Conservation (phyloP, 2,797 vertebrate genomes). For the Gouania willdenowi region DNA sequence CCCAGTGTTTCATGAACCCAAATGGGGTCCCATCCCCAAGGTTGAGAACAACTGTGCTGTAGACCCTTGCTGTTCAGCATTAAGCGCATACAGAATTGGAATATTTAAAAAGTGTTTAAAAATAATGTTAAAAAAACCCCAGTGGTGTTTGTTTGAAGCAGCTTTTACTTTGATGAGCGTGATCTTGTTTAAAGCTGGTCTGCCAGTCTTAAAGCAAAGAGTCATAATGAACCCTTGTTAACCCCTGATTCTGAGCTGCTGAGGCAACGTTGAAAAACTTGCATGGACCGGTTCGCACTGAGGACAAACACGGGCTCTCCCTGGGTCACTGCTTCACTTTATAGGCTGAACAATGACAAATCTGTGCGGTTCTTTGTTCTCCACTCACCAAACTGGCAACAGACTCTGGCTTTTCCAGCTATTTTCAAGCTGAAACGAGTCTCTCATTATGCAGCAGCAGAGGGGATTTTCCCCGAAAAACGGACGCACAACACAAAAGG, state of each 20-base stretch:
- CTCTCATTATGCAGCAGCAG: slow-evolving; percentile 57
- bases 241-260: background rate
- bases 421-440: slow-evolving; percentile 46
- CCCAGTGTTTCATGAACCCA: too few species aligned
- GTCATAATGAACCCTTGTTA: background rate
- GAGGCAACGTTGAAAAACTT: background rate
- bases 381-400: slow-evolving; percentile 25
- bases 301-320: slow-evolving; percentile 5
- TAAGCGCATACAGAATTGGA: too few species aligned
- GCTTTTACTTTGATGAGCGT: too few species aligned
- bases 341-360: slow-evolving; percentile 20
- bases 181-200: background rate
- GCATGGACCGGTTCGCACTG: slow-evolving; percentile 3
- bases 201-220: background rate
- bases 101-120: too few species aligned
- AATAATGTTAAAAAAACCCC: too few species aligned
- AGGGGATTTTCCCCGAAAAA: slow-evolving; percentile 59
- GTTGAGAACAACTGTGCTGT: too few species aligned
- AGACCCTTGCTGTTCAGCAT: too few species aligned
- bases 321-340: slow-evolving; percentile 20
- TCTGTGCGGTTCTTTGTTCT: slow-evolving; percentile 35
- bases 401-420: slow-evolving; percentile 37
- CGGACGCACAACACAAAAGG: slow-evolving; percentile 40
- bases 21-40: too few species aligned
- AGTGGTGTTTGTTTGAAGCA: too few species aligned